Percentiles rank a stretch among this genome's conserved stretches.
Evolutionary conservation across 1,140 invertebrate genomes (phyloP).

Genomic region (Caenorhabditis elegans): WBcel235 BX284605.5:6353501-6354000

Average conservation of each 20-base stretch:
- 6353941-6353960: neutral
- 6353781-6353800: neutral
- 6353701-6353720: conserved; percentile 17
- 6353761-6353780: neutral
- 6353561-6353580: conserved; percentile 33
- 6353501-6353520: conserved; percentile 25
- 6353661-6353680: conserved; percentile 31
- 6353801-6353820: neutral
- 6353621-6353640: conserved; percentile 11
- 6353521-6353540: conserved; percentile 27
- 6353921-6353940: too few species aligned
- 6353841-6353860: too few species aligned
- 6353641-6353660: conserved; percentile 26
- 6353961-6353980: neutral
- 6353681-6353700: conserved; percentile 30
- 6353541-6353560: conserved; percentile 29
- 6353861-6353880: too few species aligned
- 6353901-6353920: too few species aligned
- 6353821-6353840: too few species aligned
- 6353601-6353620: neutral
- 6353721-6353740: conserved; percentile 30
- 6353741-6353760: neutral
- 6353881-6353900: too few species aligned
- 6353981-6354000: too few species aligned
- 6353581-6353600: conserved; percentile 9